Evolutionary conservation across 1,140 invertebrate genomes (phyloP).

Genomic region (Camponotus pennsylvanicus): DNA sequence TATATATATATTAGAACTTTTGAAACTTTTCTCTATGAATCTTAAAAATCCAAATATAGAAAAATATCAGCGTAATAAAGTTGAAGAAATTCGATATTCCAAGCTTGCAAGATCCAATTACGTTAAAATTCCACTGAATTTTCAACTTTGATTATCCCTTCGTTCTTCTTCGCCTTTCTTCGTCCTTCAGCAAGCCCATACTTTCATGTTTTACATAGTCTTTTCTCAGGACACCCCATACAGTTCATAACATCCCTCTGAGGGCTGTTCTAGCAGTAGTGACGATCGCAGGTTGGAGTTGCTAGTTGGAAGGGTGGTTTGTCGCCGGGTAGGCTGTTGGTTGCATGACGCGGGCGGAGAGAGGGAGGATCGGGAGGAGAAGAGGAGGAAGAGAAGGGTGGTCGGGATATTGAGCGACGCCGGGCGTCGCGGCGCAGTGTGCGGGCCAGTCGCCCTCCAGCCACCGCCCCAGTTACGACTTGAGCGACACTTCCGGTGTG

Average conservation of each 20-base stretch:
- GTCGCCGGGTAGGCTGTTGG: conserved; percentile 62
- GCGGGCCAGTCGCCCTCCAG: conserved; percentile 83
- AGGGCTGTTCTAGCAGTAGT: conserved; percentile 39
- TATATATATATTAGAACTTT: too few relatives aligned
- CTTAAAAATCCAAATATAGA: background rate
- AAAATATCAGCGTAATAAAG: background rate
- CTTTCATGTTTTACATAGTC: background rate
- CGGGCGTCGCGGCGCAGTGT: conserved; percentile 83
- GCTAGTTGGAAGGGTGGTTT: conserved; percentile 68
- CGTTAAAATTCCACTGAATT: conserved; percentile 12
- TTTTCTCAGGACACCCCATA: conserved; percentile 51
- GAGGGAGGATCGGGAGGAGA: conserved; percentile 58
- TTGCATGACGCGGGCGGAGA: conserved; percentile 59
- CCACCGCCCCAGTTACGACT: conserved; percentile 84
- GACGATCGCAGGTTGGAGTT: conserved; percentile 62
- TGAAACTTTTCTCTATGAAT: background rate
- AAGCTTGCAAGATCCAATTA: background rate
- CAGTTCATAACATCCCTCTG: conserved; percentile 26
- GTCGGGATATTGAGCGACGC: conserved; percentile 85
- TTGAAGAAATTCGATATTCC: too few relatives aligned
- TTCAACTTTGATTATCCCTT: background rate
- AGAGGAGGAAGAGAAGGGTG: conserved; percentile 63
- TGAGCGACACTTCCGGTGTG: conserved; percentile 66
- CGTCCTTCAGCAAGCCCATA: background rate
- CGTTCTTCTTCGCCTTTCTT: background rate